Evolutionary conservation across 2,797 vertebrate species (phyloP).

Genomic region (Anomalospiza imberbis): DNA sequence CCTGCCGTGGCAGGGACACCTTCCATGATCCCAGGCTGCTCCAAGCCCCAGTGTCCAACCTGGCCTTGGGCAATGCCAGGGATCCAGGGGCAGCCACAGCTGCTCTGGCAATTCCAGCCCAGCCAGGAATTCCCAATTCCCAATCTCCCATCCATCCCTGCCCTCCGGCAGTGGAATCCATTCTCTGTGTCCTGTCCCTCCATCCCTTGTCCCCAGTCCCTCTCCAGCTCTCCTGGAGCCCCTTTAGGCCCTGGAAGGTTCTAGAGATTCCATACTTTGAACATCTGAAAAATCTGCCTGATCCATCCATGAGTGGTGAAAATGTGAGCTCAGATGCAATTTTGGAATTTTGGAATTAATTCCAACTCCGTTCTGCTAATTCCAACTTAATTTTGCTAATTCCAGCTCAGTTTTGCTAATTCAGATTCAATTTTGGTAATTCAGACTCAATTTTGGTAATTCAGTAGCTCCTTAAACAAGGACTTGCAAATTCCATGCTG

Average conservation of each 20-base stretch:
- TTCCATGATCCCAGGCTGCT: neutral
- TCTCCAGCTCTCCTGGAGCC: neutral
- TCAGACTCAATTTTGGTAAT: neutral
- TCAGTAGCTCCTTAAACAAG: neutral
- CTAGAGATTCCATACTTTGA: neutral
- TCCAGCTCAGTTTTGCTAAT: neutral
- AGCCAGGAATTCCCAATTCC: neutral
- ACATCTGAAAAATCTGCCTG: neutral
- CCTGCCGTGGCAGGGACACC: neutral
- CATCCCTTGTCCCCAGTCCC: neutral
- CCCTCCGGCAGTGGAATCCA: neutral
- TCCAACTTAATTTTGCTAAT: accelerated
- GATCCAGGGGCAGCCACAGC: neutral
- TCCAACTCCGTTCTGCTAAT: neutral
- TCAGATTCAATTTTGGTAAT: neutral
- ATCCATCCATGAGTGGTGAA: too few relatives aligned
- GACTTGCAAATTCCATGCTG: neutral
- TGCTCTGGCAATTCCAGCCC: neutral
- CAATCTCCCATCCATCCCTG: neutral
- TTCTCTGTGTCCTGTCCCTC: neutral
- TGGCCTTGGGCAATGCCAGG: neutral
- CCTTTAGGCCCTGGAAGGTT: neutral
- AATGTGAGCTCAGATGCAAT: neutral
- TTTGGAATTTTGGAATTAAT: neutral
- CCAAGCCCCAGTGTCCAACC: neutral